Base-by-base conservation (phyloP, 2,113 vertebrate species). In the Morone saxatilis region DNA sequence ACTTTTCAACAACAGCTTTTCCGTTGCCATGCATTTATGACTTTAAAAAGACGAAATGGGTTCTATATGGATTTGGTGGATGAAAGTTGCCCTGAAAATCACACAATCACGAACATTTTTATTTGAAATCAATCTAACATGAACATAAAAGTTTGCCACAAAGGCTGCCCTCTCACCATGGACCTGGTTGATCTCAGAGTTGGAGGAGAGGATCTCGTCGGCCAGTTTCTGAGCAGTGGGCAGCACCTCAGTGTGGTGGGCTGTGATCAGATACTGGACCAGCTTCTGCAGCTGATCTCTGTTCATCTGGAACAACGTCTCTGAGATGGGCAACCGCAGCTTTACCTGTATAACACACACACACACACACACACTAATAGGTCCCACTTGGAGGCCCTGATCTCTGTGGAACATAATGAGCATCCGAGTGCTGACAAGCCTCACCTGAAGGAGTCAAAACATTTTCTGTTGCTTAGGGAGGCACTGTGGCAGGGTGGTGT, bases 261-360 rank as follows among this genome's bases (percentile, higher is more conserved):
- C 98, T 0, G 98, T 99, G 94, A 99, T 99, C 93, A 99, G 95
- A 94, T 99, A 99, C 93, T 99, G 98, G 86, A 99, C 97, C 95
- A 99, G 96, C 95, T 99, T 99, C 95, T 99, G 98, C 86, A 99
- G 96, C 95, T 99, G 98, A 93, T 99, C 98, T 85, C 98, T 95
- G 95, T 99, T 99, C 98, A 99, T 99, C 95, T 99, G 98, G 94
- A 99, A 99, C 94, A 99, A 95, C 71, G 98, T 99, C 95, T 99
- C 98, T 79, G 98, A 99, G 94, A 99, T 99, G 91, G 98, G 98
- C 95, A 99, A 95, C 95, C 98, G 96, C 76, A 99, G 95, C 95
- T 99, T 99, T 90, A 99, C 98, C 94, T 94, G 89, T 25, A 76
- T 14, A 38, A 74, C 11, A 77, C 45, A 63, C 43, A 83, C 19